Percentiles rank a stretch among this genome's conserved stretches.
phyloP scores from a whole-genome alignment of 1,140 invertebrate species.

The Drosophila bifasciata region DNA sequence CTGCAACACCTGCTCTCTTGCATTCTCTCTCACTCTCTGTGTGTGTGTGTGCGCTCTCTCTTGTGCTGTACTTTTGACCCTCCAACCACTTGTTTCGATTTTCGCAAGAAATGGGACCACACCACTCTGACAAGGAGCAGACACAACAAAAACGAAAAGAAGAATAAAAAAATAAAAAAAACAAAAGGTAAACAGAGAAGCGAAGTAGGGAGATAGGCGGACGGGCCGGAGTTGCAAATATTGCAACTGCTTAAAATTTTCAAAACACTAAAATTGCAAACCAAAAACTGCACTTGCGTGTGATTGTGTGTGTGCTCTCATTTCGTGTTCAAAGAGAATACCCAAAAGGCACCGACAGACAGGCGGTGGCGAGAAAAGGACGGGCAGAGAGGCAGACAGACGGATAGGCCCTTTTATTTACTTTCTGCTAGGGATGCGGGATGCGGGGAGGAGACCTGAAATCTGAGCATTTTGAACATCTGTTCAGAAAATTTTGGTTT shows the following conservation, averaged over 20 bases:
- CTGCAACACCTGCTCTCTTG: slow-evolving; percentile 33
- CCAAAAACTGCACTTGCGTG: slow-evolving; percentile 40
- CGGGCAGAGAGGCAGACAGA: neutral
- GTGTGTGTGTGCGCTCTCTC: no score
- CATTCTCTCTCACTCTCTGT: slow-evolving; percentile 5
- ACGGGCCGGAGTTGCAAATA: slow-evolving; percentile 8
- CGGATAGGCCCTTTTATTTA: slow-evolving; percentile 50
- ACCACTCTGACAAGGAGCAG: neutral
- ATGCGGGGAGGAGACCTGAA: slow-evolving; percentile 63
- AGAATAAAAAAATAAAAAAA: slow-evolving; percentile 18
- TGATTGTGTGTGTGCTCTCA: slow-evolving; percentile 57
- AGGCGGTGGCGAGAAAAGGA: neutral
- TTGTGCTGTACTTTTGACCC: slow-evolving; percentile 39
- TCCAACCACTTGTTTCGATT: slow-evolving; percentile 59
- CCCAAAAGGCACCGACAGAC: slow-evolving; percentile 21
- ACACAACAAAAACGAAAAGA: slow-evolving; percentile 2
- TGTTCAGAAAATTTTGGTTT: slow-evolving; percentile 57
- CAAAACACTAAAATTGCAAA: slow-evolving; percentile 32
- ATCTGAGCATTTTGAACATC: slow-evolving; percentile 69
- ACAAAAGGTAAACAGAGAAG: slow-evolving; percentile 30
- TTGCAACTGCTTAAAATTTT: slow-evolving; percentile 46
- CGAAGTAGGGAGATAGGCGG: neutral
- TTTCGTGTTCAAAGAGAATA: slow-evolving; percentile 53
- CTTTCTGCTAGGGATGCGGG: slow-evolving; percentile 39
- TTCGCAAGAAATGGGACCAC: no score